These are phyloP conservation scores for Brachionus rotundiformis DNA, from an alignment of 1,140 invertebrate species.

Conservation along the genomic window DNA sequence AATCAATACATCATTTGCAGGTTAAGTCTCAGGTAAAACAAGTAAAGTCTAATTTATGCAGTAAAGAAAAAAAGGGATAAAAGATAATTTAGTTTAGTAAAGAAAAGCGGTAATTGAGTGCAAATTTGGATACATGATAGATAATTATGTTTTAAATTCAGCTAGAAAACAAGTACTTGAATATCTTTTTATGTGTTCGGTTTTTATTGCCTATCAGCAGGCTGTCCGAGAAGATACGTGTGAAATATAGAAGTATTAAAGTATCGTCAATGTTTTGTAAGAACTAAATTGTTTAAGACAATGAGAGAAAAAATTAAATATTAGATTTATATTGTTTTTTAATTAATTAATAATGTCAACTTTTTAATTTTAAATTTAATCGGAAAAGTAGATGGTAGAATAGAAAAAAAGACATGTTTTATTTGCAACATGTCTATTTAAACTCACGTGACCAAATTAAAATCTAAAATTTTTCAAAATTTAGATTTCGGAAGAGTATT, in stretches of 20 bases:
- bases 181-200: conserved; percentile 4
- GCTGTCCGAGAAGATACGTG: background rate
- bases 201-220: conserved; percentile 6
- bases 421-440: no score
- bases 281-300: background rate
- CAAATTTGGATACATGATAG: conserved; percentile 8
- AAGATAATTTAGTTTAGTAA: conserved; percentile 1
- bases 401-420: no score
- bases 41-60: conserved; percentile 9
- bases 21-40: background rate
- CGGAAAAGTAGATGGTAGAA: no score
- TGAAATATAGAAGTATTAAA: background rate
- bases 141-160: conserved; percentile 34
- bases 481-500: no score
- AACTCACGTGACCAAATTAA: no score
- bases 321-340: no score
- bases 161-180: background rate
- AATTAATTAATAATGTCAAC: no score
- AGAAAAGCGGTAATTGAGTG: conserved; percentile 32
- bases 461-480: no score
- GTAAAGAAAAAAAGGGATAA: background rate
- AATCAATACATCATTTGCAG: background rate
- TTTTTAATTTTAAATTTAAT: no score
- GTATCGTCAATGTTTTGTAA: background rate
- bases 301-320: no score